Conservation (phyloP, 2,113 vertebrate genomes). For the Dasyurus viverrinus region DNA sequence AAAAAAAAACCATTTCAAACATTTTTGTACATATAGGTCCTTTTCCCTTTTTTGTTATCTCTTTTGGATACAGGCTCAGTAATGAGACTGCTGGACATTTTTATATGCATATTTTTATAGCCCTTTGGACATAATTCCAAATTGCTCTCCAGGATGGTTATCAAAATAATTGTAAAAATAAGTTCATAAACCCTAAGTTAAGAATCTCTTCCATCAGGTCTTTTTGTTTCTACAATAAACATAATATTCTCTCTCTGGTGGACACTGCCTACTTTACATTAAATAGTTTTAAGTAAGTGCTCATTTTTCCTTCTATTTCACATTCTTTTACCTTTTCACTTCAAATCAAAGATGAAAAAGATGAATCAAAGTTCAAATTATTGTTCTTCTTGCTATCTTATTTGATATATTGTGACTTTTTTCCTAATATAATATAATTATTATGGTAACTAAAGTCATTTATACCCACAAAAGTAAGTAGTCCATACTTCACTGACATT, state of each 20-base stretch:
- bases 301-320: not conserved
- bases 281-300: not conserved
- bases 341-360: not conserved
- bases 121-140: too few relatives aligned
- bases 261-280: not conserved
- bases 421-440: not conserved
- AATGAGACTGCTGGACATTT: too few relatives aligned
- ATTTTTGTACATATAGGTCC: too few relatives aligned
- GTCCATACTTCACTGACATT: not conserved
- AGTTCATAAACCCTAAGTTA: not conserved
- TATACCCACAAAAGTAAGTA: not conserved
- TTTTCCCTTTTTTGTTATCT: too few relatives aligned
- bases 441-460: not conserved
- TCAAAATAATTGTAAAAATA: not conserved
- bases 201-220: not conserved
- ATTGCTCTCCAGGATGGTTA: not conserved
- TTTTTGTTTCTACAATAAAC: not conserved
- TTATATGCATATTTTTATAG: too few relatives aligned
- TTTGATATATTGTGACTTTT: not conserved
- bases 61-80: too few relatives aligned
- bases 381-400: not conserved
- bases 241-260: not conserved
- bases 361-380: not conserved
- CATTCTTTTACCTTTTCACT: not conserved
- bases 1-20: too few relatives aligned